Evolutionary conservation across 2,113 vertebrate genomes (phyloP).

Genomic region (Sinocyclocheilus grahami): DNA sequence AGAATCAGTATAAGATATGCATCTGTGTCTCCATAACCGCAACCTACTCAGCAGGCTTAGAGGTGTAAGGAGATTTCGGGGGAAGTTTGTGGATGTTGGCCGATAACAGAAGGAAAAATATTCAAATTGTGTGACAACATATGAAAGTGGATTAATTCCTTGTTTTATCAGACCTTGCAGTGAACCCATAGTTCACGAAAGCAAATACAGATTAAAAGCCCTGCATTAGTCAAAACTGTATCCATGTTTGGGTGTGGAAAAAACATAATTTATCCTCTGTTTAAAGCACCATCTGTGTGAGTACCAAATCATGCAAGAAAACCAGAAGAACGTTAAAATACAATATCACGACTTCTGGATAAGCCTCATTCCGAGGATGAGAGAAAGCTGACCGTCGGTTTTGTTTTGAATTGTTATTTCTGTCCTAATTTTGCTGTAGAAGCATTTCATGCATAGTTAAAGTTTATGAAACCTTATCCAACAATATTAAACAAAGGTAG

Average conservation of each 20-base stretch:
- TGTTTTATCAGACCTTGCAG: constrained; percentile 29
- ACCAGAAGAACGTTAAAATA: constrained; percentile 30
- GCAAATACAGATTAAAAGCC: constrained; percentile 14
- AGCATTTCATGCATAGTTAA: constrained; percentile 39
- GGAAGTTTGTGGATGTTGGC: constrained; percentile 38
- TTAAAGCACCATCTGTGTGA: constrained; percentile 5
- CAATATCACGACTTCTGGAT: neutral
- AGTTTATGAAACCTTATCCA: constrained; percentile 53
- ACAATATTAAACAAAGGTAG: constrained; percentile 48
- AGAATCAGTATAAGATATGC: neutral
- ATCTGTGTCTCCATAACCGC: constrained; percentile 24
- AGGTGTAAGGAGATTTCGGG: constrained; percentile 40
- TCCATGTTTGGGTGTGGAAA: constrained; percentile 10
- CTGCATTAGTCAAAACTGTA: constrained; percentile 9
- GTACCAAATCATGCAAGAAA: constrained; percentile 37
- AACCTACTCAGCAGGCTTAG: constrained; percentile 26
- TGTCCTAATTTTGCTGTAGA: constrained; percentile 30
- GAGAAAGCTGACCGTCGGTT: constrained; percentile 26
- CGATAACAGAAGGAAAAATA: constrained; percentile 39
- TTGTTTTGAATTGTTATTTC: constrained; percentile 48
- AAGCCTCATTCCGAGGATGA: constrained; percentile 28
- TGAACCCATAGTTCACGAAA: constrained; percentile 47
- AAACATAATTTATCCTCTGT: constrained; percentile 29
- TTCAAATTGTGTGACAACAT: constrained; percentile 40
- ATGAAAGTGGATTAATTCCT: constrained; percentile 33